A percentile compares a stretch with the other conserved stretches of the same genome.
phyloP scores from a whole-genome alignment of 2,113 vertebrate genomes.

The Dolichallabes microphthalmus region DNA sequence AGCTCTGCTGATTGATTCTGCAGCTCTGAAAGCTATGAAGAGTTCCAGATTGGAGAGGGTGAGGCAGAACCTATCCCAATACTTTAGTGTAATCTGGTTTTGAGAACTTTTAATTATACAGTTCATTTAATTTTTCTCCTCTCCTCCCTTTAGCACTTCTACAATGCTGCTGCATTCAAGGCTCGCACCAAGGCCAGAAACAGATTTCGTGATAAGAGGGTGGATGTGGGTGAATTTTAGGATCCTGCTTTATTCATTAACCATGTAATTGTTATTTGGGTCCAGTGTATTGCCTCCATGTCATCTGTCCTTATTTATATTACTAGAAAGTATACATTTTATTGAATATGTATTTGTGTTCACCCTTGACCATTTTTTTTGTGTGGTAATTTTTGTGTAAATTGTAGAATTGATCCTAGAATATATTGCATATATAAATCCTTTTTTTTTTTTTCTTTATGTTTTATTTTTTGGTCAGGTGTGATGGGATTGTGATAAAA shows the following conservation, averaged over 20 bases:
- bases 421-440: neutral
- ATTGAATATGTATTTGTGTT: constrained; percentile 15
- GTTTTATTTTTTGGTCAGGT: neutral
- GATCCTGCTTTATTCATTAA: neutral
- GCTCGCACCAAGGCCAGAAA: constrained; percentile 95
- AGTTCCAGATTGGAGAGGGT: constrained; percentile 94
- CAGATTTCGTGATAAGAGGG: constrained; percentile 96
- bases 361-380: neutral
- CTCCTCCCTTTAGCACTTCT: constrained; percentile 81
- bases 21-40: constrained; percentile 92
- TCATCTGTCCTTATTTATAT: constrained; percentile 19
- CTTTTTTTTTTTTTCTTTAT: neutral
- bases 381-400: neutral
- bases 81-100: neutral
- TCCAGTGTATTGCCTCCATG: constrained; percentile 46
- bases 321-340: neutral
- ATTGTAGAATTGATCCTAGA: neutral
- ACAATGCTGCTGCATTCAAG: constrained; percentile 97
- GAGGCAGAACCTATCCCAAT: neutral
- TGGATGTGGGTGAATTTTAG: constrained; percentile 93
- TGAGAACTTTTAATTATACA: neutral
- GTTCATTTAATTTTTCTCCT: constrained; percentile 37
- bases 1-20: constrained; percentile 87
- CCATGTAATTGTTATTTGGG: neutral
- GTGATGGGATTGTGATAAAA: neutral